Base-by-base conservation (phyloP, 1,140 invertebrate species). In the Zaprionus inermis region DNA sequence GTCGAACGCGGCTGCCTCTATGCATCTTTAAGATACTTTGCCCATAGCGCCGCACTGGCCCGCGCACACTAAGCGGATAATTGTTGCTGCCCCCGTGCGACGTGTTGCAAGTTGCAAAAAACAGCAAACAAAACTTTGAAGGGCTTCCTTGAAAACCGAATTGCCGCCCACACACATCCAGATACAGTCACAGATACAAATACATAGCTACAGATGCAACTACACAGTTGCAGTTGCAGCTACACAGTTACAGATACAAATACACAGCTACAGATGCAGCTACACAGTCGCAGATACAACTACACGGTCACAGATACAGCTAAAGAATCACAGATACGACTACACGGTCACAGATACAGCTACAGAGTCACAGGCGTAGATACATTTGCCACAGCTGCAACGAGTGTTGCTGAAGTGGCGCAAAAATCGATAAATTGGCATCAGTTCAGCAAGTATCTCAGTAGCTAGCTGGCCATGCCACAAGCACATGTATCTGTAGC, bases 91-190 rank as follows among this genome's bases (percentile, higher is more conserved):
- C 66, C 60, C 51, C 54, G 46, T 57, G 65, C 54, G 46, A 54
- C 59, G 71, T 68, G 72, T 44, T 30, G 63, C 44, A 49, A 57
- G 34, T 44, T 59, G 38, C 56, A 78, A 88, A 89, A 89, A 89
- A 76, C 81, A 80, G 84, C 85, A 89, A 89, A 84, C 88, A 89
- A 79, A 90, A 72, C 81, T 81, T 89, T 89, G 84, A 90, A 89
- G 84, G 84, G 84, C 67, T 89, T 89, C 84, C 81, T 78, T 66
- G 76, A 88, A 79, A 81, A 76, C 51, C 36, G 30, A 69, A 73
- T 60, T 73, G 54, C 67, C 72, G 49, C 59, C 72, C 60, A 72
- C 68, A 70, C 46, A 72, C 18, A 59, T n/a, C 34, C 41, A 38
- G 16, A 60, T 36, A 65, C 38, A 51, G 41, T 16, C 16, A 10